Conservation (phyloP, 37 sponge, comb jelly and placozoan species). For the Geodia barretti region DNA sequence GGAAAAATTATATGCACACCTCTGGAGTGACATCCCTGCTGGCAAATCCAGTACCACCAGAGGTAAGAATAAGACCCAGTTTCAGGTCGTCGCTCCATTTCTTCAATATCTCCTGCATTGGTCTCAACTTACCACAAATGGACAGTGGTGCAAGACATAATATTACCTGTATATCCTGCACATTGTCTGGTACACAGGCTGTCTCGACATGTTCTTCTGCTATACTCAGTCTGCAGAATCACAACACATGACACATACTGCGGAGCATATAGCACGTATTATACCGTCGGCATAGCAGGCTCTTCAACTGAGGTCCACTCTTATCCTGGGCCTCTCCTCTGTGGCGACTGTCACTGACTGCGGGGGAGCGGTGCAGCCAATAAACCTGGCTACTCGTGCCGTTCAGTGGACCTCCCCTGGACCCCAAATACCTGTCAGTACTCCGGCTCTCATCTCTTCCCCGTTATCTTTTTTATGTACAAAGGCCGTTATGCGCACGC, state of each 20-base stretch:
- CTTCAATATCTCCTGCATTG: conserved; percentile 33
- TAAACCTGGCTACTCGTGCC: too few relatives aligned
- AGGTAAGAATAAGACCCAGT: conserved; percentile 83
- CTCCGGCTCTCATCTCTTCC: conserved; percentile 2
- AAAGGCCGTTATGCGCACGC: too few relatives aligned
- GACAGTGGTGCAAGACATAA: neutral
- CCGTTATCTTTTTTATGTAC: too few relatives aligned
- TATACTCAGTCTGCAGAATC: conserved; percentile 11
- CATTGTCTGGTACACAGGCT: conserved; percentile 64
- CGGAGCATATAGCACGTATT: neutral
- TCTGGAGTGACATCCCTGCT: conserved; percentile 97
- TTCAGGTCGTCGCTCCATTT: conserved; percentile 68
- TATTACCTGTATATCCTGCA: conserved; percentile 50
- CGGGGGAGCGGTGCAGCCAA: too few relatives aligned
- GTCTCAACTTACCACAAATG: neutral
- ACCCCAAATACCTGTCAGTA: conserved; percentile 14
- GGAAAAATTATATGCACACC: conserved; percentile 4
- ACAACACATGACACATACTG: neutral
- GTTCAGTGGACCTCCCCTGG: neutral
- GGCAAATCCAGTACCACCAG: conserved; percentile 97
- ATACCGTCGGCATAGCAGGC: neutral
- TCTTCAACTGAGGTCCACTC: conserved; percentile 83
- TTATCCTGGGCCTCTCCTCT: conserved; percentile 69
- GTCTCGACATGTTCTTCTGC: neutral
- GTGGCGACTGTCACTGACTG: conserved; percentile 92